Percentiles rank a stretch among this genome's conserved stretches.
phyloP scores from a whole-genome alignment of 30 jellyfish, hydroid and myxozoan species.

The Rhopilema esculentum region DNA sequence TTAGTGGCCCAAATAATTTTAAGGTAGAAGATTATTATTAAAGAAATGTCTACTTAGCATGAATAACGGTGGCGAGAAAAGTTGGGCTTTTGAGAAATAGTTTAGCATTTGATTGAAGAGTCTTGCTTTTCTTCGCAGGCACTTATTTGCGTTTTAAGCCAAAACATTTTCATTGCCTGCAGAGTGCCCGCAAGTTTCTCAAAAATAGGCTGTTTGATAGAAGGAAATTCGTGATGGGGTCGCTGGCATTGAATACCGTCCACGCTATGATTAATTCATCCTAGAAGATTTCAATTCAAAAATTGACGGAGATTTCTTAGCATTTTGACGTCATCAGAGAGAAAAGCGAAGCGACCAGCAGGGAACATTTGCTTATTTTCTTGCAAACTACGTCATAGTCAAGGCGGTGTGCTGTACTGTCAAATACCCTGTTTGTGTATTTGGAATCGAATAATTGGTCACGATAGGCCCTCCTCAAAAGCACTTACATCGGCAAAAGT shows the following conservation, averaged over 20 bases:
- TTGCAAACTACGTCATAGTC: not conserved
- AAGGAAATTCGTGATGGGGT: not conserved
- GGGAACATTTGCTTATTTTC: not conserved
- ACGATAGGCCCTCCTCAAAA: not conserved
- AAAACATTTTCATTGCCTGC: not conserved
- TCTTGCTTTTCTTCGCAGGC: not conserved
- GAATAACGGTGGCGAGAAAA: not conserved
- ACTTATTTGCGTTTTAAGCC: not conserved
- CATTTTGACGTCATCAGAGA: not conserved
- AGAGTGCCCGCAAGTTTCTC: not conserved
- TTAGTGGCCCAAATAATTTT: too few relatives aligned
- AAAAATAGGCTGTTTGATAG: not conserved
- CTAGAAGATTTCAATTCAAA: not conserved
- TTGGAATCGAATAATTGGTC: not conserved
- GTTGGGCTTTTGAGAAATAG: not conserved
- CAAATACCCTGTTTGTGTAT: not conserved
- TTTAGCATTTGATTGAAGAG: not conserved
- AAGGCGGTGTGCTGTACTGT: not conserved
- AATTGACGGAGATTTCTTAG: not conserved
- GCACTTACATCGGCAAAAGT: not conserved
- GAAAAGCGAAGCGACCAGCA: not conserved
- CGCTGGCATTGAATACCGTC: not conserved
- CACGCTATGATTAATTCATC: not conserved
- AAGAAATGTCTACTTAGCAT: too few relatives aligned
- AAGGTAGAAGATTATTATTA: too few relatives aligned